These are phyloP conservation scores for Forbesichthys agassizii DNA, from an alignment of 2,113 vertebrate species.

Conservation along the genomic window DNA sequence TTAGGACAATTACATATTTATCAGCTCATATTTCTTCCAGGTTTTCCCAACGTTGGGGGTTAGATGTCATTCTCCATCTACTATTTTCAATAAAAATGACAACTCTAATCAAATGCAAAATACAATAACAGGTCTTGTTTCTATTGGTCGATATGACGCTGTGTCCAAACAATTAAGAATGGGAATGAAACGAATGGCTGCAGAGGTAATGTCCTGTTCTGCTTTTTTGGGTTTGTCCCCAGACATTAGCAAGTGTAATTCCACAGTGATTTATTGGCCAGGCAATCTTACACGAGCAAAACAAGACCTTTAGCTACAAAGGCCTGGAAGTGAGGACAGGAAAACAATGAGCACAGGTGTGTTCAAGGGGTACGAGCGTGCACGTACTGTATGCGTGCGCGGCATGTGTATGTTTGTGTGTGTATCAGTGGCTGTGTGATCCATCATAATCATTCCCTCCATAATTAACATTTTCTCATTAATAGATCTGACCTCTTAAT, in stretches of 20 bases:
- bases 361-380: background rate
- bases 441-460: constrained; percentile 49
- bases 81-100: background rate
- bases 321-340: background rate
- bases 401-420: background rate
- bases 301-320: background rate
- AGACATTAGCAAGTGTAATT: background rate
- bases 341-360: background rate
- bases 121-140: too few species aligned
- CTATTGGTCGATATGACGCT: too few species aligned
- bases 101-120: too few species aligned
- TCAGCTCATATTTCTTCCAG: constrained; percentile 26
- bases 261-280: background rate
- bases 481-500: constrained; percentile 66
- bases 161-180: too few species aligned
- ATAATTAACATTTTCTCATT: constrained; percentile 60
- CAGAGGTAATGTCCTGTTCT: too few species aligned
- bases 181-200: too few species aligned
- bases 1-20: constrained; percentile 15
- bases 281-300: background rate
- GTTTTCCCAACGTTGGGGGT: background rate
- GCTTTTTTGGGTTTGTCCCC: background rate
- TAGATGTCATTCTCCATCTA: background rate
- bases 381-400: too few species aligned
- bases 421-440: constrained; percentile 2